Conservation (phyloP, 2,888 invertebrate genomes). For the Linhomoeus sp. region DNA sequence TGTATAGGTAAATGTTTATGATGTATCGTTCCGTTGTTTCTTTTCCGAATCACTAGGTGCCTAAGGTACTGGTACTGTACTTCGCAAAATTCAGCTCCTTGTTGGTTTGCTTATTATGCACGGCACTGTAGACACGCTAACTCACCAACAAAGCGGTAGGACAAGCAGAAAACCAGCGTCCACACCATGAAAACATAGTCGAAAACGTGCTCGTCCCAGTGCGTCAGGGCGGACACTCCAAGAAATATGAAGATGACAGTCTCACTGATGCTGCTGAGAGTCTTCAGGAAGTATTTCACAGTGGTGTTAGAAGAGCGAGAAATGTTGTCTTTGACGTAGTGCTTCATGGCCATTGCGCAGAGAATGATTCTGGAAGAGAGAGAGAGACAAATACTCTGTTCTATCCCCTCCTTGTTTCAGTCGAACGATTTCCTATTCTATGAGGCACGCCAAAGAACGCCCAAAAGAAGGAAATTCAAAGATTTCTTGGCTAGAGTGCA, state of each 20-base stretch:
- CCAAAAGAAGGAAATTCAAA: too few relatives aligned
- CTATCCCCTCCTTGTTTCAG: background rate
- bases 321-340: constrained; percentile 92
- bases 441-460: too few relatives aligned
- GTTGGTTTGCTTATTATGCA: too few relatives aligned
- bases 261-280: constrained; percentile 89
- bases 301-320: constrained; percentile 93
- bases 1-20: too few relatives aligned
- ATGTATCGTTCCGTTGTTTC: too few relatives aligned
- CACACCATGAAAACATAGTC: constrained; percentile 77
- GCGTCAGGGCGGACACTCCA: constrained; percentile 76
- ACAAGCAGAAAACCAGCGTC: constrained; percentile 72
- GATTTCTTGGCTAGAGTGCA: too few relatives aligned
- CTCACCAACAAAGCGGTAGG: constrained; percentile 78
- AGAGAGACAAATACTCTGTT: background rate
- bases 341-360: constrained; percentile 96
- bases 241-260: constrained; percentile 98
- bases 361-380: constrained; percentile 59
- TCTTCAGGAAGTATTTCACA: constrained; percentile 94
- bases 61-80: too few relatives aligned
- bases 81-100: too few relatives aligned
- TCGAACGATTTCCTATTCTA: too few relatives aligned
- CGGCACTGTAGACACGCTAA: too few relatives aligned
- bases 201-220: constrained; percentile 59
- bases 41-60: too few relatives aligned